phyloP scores from a whole-genome alignment of 1,140 invertebrate species.

The Acyrthosiphon pisum region DNA sequence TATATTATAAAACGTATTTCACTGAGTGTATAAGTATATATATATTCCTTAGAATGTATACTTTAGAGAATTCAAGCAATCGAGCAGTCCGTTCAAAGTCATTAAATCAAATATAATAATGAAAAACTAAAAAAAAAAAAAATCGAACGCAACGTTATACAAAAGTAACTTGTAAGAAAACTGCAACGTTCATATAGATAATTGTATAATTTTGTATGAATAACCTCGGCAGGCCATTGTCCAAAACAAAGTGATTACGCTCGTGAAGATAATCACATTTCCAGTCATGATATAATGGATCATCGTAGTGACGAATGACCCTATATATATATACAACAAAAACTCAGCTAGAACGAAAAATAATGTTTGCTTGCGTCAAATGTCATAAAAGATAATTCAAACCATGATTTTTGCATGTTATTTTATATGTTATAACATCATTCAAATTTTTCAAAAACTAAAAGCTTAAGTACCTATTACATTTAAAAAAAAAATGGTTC shows the following conservation, averaged over 20 bases:
- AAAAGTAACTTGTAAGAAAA: neutral
- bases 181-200: neutral
- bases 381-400: no score
- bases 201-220: constrained; percentile 25
- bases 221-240: neutral
- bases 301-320: neutral
- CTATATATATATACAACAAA: neutral
- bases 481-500: no score
- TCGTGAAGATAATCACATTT: constrained; percentile 10
- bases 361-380: neutral
- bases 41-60: neutral
- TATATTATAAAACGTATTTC: neutral
- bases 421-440: no score
- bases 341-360: neutral
- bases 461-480: no score
- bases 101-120: neutral
- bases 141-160: neutral
- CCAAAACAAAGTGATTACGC: neutral
- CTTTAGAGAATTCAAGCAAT: neutral
- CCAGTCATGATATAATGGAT: neutral
- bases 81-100: neutral
- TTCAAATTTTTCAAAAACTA: no score
- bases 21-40: neutral
- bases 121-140: neutral
- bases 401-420: no score